These are phyloP conservation scores for Hyles euphorbiae DNA, from an alignment of 1,140 invertebrate genomes.

Conservation along the genomic window DNA sequence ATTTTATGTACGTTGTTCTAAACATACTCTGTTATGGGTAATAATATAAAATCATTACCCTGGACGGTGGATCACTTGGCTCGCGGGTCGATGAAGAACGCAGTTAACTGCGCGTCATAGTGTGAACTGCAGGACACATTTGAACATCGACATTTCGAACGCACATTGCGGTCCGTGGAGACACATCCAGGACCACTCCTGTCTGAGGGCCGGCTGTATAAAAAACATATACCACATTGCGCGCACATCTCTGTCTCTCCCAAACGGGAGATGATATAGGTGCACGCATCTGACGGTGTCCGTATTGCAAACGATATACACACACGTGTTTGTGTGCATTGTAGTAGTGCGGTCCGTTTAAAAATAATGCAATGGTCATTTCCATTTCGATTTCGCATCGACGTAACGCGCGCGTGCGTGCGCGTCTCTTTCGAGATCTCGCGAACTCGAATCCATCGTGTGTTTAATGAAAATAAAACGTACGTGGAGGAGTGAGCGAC, in stretches of 20 bases:
- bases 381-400: slow-evolving; percentile 4
- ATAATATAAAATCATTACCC: slow-evolving; percentile 49
- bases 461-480: too few relatives aligned
- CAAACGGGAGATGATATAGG: too few relatives aligned
- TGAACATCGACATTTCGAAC: slow-evolving; percentile 88
- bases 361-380: slow-evolving; percentile 4
- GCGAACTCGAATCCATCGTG: too few relatives aligned
- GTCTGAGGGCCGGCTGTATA: slow-evolving; percentile 67
- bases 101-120: slow-evolving; percentile 85
- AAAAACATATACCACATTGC: slow-evolving; percentile 31
- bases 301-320: neutral
- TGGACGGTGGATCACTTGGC: slow-evolving; percentile 81
- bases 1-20: neutral
- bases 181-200: slow-evolving; percentile 66
- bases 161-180: slow-evolving; percentile 76
- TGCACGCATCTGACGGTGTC: slow-evolving; percentile 19
- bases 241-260: neutral
- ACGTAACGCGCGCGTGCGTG: too few relatives aligned
- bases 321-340: too few relatives aligned
- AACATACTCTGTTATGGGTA: too few relatives aligned
- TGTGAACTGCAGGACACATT: slow-evolving; percentile 88
- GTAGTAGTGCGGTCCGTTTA: slow-evolving; percentile 10
- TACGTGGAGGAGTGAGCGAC: too few relatives aligned
- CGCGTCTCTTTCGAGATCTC: too few relatives aligned
- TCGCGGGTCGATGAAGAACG: slow-evolving; percentile 80